Conservation (phyloP, 1,140 invertebrate species). For the Ceratosolen solmsi region DNA sequence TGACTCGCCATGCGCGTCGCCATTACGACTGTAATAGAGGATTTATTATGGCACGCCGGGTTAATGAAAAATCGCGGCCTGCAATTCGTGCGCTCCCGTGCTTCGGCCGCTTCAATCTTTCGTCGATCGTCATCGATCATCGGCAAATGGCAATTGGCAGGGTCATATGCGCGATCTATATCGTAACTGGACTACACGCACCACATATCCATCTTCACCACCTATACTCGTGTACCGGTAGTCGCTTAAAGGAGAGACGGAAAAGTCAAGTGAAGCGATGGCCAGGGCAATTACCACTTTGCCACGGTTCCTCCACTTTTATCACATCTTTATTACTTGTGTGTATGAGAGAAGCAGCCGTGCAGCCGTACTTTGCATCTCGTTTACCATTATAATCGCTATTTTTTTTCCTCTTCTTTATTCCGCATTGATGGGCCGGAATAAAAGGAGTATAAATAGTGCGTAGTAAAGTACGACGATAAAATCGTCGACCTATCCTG, state of each 20-base stretch:
- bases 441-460: slow-evolving; percentile 21
- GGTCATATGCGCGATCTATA: too few species aligned
- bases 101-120: too few species aligned
- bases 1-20: too few species aligned
- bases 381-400: slow-evolving; percentile 11
- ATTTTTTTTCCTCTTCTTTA: slow-evolving; percentile 21
- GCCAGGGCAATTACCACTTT: slow-evolving; percentile 27
- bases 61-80: neutral
- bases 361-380: neutral
- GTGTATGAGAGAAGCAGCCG: neutral
- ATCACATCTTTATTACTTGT: neutral
- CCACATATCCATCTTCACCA: neutral
- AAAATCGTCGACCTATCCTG: slow-evolving; percentile 5
- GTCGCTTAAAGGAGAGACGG: too few species aligned
- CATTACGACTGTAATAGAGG: too few species aligned
- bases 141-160: too few species aligned
- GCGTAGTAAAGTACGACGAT: neutral
- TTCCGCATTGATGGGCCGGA: neutral
- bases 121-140: too few species aligned
- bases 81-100: too few species aligned
- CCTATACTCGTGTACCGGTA: neutral
- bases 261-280: slow-evolving; percentile 29
- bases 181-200: too few species aligned
- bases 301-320: neutral
- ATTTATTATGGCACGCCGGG: too few species aligned